Percentiles rank a stretch among this genome's conserved stretches.
These are phyloP conservation scores for Drosophila bocki DNA, from an alignment of 1,140 invertebrate species.

Conservation along the genomic window DNA sequence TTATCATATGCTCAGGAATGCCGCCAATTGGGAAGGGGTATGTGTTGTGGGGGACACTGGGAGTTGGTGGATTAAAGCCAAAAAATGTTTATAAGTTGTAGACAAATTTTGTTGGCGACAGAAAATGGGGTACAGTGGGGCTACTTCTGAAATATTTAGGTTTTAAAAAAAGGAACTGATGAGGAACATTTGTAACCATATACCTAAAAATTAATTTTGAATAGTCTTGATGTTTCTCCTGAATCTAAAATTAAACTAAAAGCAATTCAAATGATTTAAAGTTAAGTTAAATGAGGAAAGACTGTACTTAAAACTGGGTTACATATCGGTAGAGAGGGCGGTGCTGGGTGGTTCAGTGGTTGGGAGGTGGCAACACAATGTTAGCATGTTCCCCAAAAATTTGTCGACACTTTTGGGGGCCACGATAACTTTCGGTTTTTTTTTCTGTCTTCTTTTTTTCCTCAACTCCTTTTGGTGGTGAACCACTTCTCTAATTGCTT, in stretches of 20 bases:
- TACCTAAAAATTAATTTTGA: background rate
- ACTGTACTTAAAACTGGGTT: background rate
- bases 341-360: conserved; percentile 1
- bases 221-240: background rate
- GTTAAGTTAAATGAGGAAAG: background rate
- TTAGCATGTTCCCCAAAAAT: conserved; percentile 70
- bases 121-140: background rate
- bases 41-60: conserved; percentile 6
- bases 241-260: background rate
- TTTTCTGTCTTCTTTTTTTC: conserved; percentile 4
- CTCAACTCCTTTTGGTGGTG: conserved; percentile 4
- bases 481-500: conserved; percentile 74
- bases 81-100: conserved; percentile 69
- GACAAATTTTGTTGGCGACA: conserved; percentile 63
- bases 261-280: background rate
- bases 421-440: conserved; percentile 67
- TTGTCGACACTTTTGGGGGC: conserved; percentile 52
- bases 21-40: background rate
- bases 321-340: background rate
- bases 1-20: conserved; percentile 55
- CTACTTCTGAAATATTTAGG: background rate
- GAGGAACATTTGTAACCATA: background rate
- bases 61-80: conserved; percentile 17
- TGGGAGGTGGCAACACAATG: conserved; percentile 37
- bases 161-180: background rate